Conservation (phyloP, 2,113 vertebrate species). For the Gobiocypris rarus region DNA sequence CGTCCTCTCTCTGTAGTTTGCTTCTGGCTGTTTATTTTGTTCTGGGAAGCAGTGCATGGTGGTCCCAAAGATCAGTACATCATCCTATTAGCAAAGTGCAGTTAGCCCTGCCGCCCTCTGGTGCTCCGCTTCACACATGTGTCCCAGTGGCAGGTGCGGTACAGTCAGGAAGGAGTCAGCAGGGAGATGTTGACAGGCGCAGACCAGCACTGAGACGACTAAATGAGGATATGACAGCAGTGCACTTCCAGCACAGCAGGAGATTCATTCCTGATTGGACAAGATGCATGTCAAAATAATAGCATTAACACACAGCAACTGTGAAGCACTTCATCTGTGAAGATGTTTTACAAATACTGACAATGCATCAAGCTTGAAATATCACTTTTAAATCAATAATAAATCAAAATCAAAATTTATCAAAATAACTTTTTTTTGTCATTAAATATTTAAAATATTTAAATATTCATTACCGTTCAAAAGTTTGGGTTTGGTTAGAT, state of each 20-base stretch:
- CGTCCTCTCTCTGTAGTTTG: neutral
- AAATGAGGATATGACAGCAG: constrained; percentile 6
- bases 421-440: no score
- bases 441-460: no score
- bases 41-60: neutral
- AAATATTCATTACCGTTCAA: no score
- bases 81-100: neutral
- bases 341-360: neutral
- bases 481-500: no score
- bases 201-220: neutral
- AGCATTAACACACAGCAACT: neutral
- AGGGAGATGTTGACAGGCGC: constrained; percentile 14
- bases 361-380: neutral
- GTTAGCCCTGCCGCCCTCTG: neutral
- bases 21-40: neutral
- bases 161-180: constrained; percentile 12
- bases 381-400: no score
- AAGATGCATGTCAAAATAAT: neutral
- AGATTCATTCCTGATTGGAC: neutral
- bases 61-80: neutral
- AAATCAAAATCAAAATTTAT: no score
- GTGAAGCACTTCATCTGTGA: no score
- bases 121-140: neutral
- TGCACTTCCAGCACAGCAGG: neutral
- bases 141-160: constrained; percentile 1